These are phyloP conservation scores for Pteromalus puparum DNA, from an alignment of 1,140 invertebrate species.

Conservation along the genomic window DNA sequence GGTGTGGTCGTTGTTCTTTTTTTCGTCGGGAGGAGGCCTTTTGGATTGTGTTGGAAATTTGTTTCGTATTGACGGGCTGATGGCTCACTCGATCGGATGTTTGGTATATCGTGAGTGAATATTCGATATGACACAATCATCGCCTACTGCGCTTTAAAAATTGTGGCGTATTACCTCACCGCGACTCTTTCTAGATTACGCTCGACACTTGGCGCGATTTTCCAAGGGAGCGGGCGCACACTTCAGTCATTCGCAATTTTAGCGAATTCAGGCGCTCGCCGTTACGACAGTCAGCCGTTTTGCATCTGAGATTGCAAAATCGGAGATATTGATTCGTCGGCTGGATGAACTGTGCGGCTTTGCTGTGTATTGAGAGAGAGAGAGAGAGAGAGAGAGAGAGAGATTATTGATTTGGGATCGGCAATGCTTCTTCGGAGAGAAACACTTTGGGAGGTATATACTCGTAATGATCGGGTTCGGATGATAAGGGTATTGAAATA, in stretches of 20 bases:
- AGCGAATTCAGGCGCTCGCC: neutral
- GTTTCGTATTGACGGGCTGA: neutral
- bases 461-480: neutral
- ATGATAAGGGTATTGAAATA: constrained; percentile 16
- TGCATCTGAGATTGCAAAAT: constrained; percentile 24
- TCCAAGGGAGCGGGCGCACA: neutral
- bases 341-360: neutral
- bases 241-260: constrained; percentile 5
- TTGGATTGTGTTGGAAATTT: neutral
- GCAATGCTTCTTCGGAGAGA: neutral
- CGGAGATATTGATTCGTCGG: constrained; percentile 1
- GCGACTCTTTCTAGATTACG: neutral
- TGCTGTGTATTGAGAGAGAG: no score
- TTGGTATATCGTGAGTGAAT: no score
- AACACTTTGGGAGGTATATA: neutral
- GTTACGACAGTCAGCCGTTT: constrained; percentile 3
- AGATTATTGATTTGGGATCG: constrained; percentile 36
- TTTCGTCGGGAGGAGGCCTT: neutral
- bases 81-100: no score
- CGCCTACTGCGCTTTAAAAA: no score
- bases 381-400: no score
- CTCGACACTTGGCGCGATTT: no score
- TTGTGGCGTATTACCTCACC: neutral
- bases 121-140: no score
- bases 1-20: neutral